These are phyloP conservation scores for Mustela lutreola DNA, from an alignment of 2,113 vertebrate species.

Conservation along the genomic window DNA sequence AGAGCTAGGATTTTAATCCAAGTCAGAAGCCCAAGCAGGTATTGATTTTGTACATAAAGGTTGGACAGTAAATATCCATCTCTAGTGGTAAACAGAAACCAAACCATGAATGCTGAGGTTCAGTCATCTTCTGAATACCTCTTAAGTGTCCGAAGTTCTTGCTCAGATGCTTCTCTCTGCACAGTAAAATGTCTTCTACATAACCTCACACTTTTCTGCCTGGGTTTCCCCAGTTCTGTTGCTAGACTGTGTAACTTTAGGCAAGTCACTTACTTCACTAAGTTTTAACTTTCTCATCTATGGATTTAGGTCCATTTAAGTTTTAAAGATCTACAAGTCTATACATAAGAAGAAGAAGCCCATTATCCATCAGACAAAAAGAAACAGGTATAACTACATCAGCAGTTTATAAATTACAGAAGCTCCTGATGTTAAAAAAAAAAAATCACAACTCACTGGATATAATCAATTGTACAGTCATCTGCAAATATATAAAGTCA, in stretches of 20 bases:
- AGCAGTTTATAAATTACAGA: neutral
- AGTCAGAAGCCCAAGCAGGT: neutral
- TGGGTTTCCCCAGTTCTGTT: neutral
- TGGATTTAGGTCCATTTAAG: constrained; percentile 21
- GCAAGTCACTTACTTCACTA: neutral
- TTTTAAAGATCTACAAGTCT: neutral
- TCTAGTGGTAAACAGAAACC: neutral
- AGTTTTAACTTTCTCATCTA: neutral
- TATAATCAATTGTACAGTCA: neutral
- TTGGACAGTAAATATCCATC: neutral
- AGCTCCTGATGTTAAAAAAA: neutral
- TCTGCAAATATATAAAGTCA: neutral
- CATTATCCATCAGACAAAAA: neutral
- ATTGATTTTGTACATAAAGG: neutral
- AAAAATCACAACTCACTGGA: neutral
- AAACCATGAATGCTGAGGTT: neutral
- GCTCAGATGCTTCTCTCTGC: neutral
- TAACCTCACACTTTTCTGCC: neutral
- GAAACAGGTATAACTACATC: neutral
- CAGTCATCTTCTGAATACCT: neutral
- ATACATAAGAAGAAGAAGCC: neutral
- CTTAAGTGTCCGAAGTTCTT: neutral
- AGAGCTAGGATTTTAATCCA: constrained; percentile 42
- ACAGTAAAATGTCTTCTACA: neutral
- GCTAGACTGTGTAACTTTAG: neutral